Conservation (phyloP, 2,113 vertebrate genomes). For the Aplodontia rufa region DNA sequence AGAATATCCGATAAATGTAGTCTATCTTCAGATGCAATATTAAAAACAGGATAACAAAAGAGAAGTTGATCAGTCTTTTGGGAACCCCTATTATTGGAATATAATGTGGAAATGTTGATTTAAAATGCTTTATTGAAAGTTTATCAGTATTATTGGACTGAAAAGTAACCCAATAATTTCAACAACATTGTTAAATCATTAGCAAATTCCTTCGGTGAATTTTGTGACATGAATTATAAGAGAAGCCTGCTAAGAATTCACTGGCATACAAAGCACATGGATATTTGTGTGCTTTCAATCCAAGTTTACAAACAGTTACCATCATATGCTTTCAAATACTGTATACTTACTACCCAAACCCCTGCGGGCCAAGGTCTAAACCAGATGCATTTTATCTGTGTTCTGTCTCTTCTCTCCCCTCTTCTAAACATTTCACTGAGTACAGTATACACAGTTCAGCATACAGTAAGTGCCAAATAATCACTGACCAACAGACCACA, state of each 20-base stretch:
- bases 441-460: background rate
- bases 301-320: background rate
- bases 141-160: background rate
- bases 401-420: background rate
- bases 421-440: background rate
- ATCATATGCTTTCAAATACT: constrained; percentile 30
- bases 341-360: background rate
- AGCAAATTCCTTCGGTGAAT: constrained; percentile 60
- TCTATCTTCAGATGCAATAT: background rate
- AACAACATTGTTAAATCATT: constrained; percentile 56
- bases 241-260: constrained; percentile 45
- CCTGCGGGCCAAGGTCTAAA: background rate
- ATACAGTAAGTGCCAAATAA: background rate
- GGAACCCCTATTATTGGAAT: background rate
- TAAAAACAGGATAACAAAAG: background rate
- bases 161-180: constrained; percentile 35
- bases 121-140: background rate
- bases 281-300: background rate
- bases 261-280: background rate
- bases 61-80: background rate
- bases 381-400: constrained; percentile 14
- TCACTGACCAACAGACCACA: background rate
- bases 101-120: background rate
- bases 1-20: background rate
- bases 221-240: background rate